These are phyloP conservation scores for Plecturocebus donacophilus DNA, from an alignment of 2,113 vertebrate species.

Conservation along the genomic window DNA sequence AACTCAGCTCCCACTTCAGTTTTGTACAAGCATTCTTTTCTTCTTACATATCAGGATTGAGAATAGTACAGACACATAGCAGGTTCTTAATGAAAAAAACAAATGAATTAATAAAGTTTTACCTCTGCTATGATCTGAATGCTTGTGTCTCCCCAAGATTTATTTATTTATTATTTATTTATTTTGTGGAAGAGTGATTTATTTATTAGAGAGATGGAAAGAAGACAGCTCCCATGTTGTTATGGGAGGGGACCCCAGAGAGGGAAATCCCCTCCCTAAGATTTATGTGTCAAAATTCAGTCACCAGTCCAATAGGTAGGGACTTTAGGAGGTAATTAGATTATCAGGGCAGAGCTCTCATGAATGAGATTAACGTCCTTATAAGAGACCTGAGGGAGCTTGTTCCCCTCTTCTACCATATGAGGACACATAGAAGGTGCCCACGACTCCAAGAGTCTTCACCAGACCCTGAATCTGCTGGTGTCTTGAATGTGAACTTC, in stretches of 20 bases:
- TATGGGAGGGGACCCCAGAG: no score
- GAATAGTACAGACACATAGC: neutral
- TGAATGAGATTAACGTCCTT: neutral
- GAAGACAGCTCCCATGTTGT: no score
- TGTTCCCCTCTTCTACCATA: neutral
- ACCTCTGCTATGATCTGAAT: neutral
- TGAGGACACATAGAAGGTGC: neutral
- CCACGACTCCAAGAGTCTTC: neutral
- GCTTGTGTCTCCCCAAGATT: neutral
- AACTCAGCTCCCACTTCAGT: neutral
- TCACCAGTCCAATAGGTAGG: neutral
- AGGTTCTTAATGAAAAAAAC: neutral
- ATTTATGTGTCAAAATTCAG: neutral
- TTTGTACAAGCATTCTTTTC: neutral
- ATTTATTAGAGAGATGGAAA: no score
- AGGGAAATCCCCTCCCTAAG: neutral
- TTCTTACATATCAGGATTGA: neutral
- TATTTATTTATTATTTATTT: neutral
- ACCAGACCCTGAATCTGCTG: neutral
- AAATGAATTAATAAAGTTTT: neutral
- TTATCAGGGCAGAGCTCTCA: neutral
- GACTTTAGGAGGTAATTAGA: neutral
- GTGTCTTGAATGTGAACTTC: neutral
- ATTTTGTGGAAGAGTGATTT: no score
- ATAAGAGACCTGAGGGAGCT: neutral